Evolutionary conservation across 2,113 vertebrate genomes (phyloP).

Genomic region (Lophochroa leadbeateri): DNA sequence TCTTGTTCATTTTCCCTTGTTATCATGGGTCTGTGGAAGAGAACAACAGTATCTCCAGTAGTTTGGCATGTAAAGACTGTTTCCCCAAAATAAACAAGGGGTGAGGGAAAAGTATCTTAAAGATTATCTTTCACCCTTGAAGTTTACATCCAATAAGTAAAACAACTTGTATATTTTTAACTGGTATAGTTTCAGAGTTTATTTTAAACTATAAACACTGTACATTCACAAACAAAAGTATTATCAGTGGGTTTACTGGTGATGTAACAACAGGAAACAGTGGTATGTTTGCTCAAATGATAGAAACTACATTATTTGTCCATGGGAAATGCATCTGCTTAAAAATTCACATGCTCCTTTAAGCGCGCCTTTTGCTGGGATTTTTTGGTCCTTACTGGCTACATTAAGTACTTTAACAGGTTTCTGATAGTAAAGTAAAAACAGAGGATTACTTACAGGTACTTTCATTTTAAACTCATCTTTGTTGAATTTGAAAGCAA

Average conservation of each 20-base stretch:
- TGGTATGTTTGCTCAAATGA: background rate
- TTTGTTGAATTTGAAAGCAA: slow-evolving; percentile 91
- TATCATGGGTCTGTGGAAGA: background rate
- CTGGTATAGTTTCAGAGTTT: background rate
- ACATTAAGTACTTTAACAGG: background rate
- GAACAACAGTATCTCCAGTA: background rate
- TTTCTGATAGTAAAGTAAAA: background rate
- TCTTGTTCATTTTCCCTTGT: background rate
- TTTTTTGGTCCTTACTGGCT: background rate
- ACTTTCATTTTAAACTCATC: slow-evolving; percentile 99
- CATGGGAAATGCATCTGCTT: background rate
- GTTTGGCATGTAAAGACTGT: background rate
- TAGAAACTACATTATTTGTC: background rate
- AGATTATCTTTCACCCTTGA: background rate
- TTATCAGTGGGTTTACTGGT: background rate
- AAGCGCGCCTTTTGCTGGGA: background rate
- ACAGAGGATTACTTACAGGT: slow-evolving; percentile 80
- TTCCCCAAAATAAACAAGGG: background rate
- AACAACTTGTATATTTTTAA: background rate
- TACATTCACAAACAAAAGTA: background rate
- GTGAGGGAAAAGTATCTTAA: background rate
- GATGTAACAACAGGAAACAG: background rate
- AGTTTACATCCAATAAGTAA: background rate
- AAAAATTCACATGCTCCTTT: background rate
- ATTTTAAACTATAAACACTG: background rate